Evolutionary conservation across 1,140 invertebrate species (phyloP), one percentile per base, ranked within the genome.

Genomic region (Drosophila murphyi): DNA sequence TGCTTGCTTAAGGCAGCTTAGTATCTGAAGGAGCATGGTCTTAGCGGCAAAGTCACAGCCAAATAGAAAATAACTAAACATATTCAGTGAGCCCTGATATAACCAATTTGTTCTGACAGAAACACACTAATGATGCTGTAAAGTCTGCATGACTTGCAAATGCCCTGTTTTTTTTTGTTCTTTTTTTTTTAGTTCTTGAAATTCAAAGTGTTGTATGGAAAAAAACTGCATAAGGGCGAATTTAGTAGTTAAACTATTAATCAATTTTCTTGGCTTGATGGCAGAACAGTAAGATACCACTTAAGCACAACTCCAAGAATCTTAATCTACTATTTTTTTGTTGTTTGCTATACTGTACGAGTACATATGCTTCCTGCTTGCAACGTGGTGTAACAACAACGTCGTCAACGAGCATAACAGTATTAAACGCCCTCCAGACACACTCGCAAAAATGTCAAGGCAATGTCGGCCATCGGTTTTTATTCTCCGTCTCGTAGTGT

Each of bases 81-180:
- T 29, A 47, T 59, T 67, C 74, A 75, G 47, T 59, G 70, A 48
- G 45, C 43, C 29, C 41, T 77, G 47, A 77, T 76, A 77, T 55
- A 64, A 83, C 72, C 76, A 76, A 83, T 76, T 83, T 76, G 71
- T 62, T 62, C 20, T 41, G 48, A 55, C 47, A 60, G 76, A 68
- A 68, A 51, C 29, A 52, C 20, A 65, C 41, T 31, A 59, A 8
- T n/a, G 10, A 65, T 20, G 39, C 45, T 35, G 51, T 45, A 41
- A 51, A 20, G 20, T 20, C 1, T 37, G 45, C 32, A 20, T 4
- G 47, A 29, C 3, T 10, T 2, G 48, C n/a, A 28, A n/a, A 41
- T 64, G 20, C 7, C 20, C 61, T 63, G 37, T 12, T n/a, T 20
- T 20, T 20, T 20, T 20, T 20, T 20, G 20, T 12, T 12, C 12